A percentile compares a stretch with the other conserved stretches of the same genome.
Evolutionary conservation across 2,888 invertebrate species (phyloP).

Genomic region (Elysia crispata): DNA sequence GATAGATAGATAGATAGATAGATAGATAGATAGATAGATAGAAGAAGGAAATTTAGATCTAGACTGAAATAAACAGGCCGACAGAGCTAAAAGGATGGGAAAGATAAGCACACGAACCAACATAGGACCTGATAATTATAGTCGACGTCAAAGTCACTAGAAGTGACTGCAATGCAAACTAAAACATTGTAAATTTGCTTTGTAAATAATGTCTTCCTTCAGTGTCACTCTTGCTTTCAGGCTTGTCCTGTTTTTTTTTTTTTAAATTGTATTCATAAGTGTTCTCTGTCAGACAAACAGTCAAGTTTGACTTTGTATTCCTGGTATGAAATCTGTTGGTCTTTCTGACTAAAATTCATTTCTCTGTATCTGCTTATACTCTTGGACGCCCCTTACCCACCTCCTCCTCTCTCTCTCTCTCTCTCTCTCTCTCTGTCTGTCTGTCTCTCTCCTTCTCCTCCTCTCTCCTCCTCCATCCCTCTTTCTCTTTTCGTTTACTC

Average conservation of each 20-base stretch:
- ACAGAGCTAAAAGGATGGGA: background rate
- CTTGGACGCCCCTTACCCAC: too few species aligned
- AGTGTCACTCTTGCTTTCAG: too few species aligned
- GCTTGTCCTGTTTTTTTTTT: too few species aligned
- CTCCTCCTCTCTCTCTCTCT: background rate
- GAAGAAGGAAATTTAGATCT: conserved; percentile 7
- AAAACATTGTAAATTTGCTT: too few species aligned
- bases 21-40: background rate
- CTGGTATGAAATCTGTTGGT: background rate
- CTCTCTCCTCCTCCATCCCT: background rate
- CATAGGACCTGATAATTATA: background rate
- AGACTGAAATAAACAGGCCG: conserved; percentile 15
- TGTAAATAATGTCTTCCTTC: too few species aligned
- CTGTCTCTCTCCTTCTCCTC: background rate
- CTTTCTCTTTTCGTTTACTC: background rate
- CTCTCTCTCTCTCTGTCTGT: background rate
- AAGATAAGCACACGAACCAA: background rate
- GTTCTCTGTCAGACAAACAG: background rate
- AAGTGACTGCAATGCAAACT: too few species aligned
- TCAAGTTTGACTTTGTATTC: background rate
- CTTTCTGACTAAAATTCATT: background rate
- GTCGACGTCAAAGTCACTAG: too few species aligned
- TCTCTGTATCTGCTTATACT: too few species aligned
- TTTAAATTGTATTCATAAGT: background rate
- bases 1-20: background rate